phyloP scores from a whole-genome alignment of 2,113 vertebrate genomes.

The Saguinus imperator region DNA sequence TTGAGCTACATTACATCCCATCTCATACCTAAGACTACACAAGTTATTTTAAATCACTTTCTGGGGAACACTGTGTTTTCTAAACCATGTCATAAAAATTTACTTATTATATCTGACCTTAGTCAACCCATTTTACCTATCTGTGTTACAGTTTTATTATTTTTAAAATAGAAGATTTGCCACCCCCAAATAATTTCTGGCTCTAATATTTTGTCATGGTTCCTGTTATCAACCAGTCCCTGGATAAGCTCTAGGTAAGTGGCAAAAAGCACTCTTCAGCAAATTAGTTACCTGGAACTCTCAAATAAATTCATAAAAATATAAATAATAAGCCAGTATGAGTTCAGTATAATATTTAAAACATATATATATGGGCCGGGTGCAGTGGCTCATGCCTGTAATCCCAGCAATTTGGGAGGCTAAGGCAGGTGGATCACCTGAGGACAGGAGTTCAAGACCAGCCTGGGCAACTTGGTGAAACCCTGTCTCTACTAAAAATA shows the following conservation, averaged over 20 bases:
- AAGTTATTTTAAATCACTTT: neutral
- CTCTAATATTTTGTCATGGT: neutral
- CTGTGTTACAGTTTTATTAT: neutral
- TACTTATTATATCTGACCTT: neutral
- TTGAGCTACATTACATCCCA: neutral
- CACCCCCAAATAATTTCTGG: neutral
- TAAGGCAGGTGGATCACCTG: no score
- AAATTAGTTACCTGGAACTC: neutral
- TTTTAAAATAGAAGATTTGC: neutral
- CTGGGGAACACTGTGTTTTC: neutral
- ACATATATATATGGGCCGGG: no score
- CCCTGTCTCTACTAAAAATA: no score
- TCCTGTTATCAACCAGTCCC: neutral
- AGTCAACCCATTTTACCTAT: neutral
- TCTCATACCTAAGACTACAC: neutral
- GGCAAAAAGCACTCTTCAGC: neutral
- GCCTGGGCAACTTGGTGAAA: no score
- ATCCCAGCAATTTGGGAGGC: no score
- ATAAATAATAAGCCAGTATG: neutral
- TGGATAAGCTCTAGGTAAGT: neutral
- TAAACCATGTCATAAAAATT: neutral
- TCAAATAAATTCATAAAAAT: neutral
- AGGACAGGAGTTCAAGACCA: no score
- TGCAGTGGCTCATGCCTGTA: no score
- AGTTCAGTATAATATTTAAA: neutral